Evolutionary conservation across 2,888 invertebrate species (phyloP), one percentile per base, ranked within the genome.

Genomic region (Lysandra bellargus): DNA sequence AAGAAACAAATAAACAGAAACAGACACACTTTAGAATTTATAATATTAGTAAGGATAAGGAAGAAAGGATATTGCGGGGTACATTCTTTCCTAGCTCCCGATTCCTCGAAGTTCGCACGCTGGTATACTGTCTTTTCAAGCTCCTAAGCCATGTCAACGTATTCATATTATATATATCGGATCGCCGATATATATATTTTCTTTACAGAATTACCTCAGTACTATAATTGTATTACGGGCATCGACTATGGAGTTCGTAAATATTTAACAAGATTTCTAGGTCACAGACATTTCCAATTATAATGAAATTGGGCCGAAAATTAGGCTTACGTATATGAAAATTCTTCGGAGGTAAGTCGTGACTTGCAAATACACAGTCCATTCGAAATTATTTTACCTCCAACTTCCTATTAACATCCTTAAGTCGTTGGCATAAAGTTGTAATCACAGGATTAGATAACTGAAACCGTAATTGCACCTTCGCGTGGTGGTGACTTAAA

Each of bases 221-320:
- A 64, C 64, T 30, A 17, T 49, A 61, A 61, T 64, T 64, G 23
- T 9, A 4, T 64, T 64, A 30, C 3, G 23, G 61, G 61, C n/a
- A 61, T 64, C 7, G 30, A 4, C 57, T 57, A 57, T 57, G 3
- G 17, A 9, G 30, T 30, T 23, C 30, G 30, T 61, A 23, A 57
- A 64, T 64, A 30, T 64, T 64, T 64, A 23, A 9, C 30, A 9
- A 64, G 64, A 9, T 64, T 64, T 64, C 30, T 64, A 64, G 64
- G 64, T 30, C 64, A 23, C 64, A 64, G 30, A 30, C 64, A 64
- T 64, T 30, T 12, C 64, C 64, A 64, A 64, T 64, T 64, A 64
- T 64, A 30, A 4, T 12, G 12, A 64, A 64, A 64, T 30, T 64
- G 30, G 9, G 1, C 7, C 12, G 64, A 64, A 64, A 23, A 64